Percentiles rank a stretch among this genome's conserved stretches.
phyloP scores from a whole-genome alignment of 1,140 invertebrate genomes.

The Apis laboriosa region DNA sequence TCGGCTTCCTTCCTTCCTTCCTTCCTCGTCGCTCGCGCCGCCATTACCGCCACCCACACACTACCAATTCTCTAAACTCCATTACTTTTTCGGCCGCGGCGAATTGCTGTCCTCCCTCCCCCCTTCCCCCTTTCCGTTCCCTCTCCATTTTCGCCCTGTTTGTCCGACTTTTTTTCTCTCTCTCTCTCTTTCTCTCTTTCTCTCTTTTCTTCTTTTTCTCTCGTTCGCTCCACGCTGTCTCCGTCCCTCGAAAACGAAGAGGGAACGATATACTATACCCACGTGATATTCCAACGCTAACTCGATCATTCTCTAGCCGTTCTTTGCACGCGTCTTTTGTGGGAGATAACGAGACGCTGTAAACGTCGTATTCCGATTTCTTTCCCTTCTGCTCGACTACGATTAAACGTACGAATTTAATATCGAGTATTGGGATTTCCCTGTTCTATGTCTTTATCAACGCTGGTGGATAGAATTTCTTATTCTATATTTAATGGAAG shows the following conservation, averaged over 20 bases:
- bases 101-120: slow-evolving; percentile 11
- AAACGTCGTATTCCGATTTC: too few species aligned
- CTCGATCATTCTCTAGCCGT: slow-evolving; percentile 7
- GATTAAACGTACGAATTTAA: too few species aligned
- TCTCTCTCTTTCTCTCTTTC: background rate
- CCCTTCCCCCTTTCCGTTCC: background rate
- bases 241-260: background rate
- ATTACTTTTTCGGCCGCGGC: slow-evolving; percentile 47
- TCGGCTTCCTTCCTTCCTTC: slow-evolving; percentile 47
- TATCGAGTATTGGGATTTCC: too few species aligned
- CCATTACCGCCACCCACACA: slow-evolving; percentile 48
- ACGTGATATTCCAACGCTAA: slow-evolving; percentile 6
- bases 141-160: background rate
- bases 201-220: background rate
- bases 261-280: background rate
- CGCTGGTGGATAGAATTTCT: too few species aligned
- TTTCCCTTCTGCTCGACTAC: too few species aligned
- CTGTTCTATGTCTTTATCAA: too few species aligned
- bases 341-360: background rate
- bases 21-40: slow-evolving; percentile 27
- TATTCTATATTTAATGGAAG: too few species aligned
- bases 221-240: background rate
- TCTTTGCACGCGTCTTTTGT: background rate
- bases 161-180: background rate
- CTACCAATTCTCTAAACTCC: slow-evolving; percentile 49